These are phyloP conservation scores for Manis javanica DNA, from an alignment of 2,797 vertebrate species.

Conservation along the genomic window DNA sequence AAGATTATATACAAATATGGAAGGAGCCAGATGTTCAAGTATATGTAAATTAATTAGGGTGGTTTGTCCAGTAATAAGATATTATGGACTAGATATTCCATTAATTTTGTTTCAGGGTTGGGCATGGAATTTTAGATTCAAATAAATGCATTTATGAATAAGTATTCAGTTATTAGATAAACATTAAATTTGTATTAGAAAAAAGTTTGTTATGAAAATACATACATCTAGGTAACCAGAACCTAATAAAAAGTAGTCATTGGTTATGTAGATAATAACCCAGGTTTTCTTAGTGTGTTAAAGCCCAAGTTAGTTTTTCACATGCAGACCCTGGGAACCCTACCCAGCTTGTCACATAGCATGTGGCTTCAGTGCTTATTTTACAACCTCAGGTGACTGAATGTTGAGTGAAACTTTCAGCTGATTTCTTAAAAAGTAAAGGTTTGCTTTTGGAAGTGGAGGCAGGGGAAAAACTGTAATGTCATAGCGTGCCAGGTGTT, in stretches of 20 bases:
- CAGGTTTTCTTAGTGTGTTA: not conserved
- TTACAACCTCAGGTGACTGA: not conserved
- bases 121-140: slow-evolving; percentile 14
- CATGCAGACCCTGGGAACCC: not conserved
- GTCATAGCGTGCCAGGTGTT: not conserved
- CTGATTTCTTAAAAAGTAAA: not conserved
- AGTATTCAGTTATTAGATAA: slow-evolving; percentile 7
- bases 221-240: not conserved
- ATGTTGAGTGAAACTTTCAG: not conserved
- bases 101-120: slow-evolving; percentile 16
- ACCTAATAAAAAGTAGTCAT: not conserved
- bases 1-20: not conserved
- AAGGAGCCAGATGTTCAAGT: not conserved
- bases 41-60: not conserved
- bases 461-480: not conserved
- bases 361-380: not conserved
- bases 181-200: not conserved
- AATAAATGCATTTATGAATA: not conserved
- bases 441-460: not conserved
- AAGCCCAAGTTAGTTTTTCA: not conserved
- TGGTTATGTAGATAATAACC: not conserved
- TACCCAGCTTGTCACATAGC: not conserved
- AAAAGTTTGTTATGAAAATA: not conserved
- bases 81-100: not conserved
- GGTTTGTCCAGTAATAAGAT: not conserved